phyloP scores from a whole-genome alignment of 2,888 invertebrate genomes.

The Amphiduros pacificus region DNA sequence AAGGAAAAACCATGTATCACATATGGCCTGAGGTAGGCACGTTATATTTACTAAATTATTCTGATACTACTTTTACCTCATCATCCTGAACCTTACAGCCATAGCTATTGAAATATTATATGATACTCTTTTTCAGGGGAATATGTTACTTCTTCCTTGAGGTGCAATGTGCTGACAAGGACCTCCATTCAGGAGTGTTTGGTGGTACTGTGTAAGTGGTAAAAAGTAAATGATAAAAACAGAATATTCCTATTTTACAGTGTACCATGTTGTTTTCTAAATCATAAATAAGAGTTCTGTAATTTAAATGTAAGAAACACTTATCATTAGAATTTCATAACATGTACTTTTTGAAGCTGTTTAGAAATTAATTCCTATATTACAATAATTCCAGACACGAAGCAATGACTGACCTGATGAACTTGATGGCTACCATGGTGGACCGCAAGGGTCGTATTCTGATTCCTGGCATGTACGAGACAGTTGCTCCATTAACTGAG shows the following conservation, averaged over 20 bases:
- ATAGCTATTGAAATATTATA: neutral
- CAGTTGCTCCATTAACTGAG: slow-evolving; percentile 75
- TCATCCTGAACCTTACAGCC: neutral
- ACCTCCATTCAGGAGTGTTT: slow-evolving; percentile 93
- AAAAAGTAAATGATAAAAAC: too few relatives aligned
- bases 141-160: slow-evolving; percentile 88
- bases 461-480: slow-evolving; percentile 79
- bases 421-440: slow-evolving; percentile 79
- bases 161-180: slow-evolving; percentile 85
- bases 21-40: slow-evolving; percentile 81
- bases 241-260: neutral
- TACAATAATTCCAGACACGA: slow-evolving; percentile 72
- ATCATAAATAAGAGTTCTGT: neutral
- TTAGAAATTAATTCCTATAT: too few relatives aligned
- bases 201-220: slow-evolving; percentile 84
- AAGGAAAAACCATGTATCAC: slow-evolving; percentile 96
- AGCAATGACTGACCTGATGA: slow-evolving; percentile 76
- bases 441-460: slow-evolving; percentile 85
- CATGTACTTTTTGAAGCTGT: too few relatives aligned
- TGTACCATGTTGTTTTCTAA: neutral
- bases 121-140: slow-evolving; percentile 65
- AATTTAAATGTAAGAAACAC: neutral
- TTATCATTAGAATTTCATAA: too few relatives aligned
- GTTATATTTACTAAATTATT: too few relatives aligned
- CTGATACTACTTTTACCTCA: neutral